These are phyloP conservation scores for Microplitis manilae DNA, from an alignment of 2,888 invertebrate genomes.

Conservation along the genomic window DNA sequence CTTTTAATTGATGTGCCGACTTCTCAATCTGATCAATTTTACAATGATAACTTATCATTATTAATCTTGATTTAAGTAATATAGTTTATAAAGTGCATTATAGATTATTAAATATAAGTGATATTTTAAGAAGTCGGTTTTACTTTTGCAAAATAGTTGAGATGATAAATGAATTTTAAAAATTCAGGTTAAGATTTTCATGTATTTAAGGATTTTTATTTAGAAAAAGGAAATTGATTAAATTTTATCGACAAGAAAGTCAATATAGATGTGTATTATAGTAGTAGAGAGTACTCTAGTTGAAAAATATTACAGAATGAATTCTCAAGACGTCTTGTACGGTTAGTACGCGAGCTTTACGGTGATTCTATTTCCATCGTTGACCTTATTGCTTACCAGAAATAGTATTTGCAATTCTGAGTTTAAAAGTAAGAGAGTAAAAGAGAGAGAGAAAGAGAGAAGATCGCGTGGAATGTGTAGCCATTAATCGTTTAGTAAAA, in stretches of 20 bases:
- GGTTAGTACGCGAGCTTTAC: not conserved
- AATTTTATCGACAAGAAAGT: constrained; percentile 10
- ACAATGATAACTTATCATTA: too few relatives aligned
- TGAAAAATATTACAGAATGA: constrained; percentile 14
- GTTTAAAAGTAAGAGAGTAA: not conserved
- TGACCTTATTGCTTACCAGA: constrained; percentile 55
- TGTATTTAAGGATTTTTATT: not conserved
- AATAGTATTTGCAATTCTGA: constrained; percentile 44
- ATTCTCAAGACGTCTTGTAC: constrained; percentile 4
- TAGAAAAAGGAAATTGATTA: not conserved
- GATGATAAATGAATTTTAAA: not conserved
- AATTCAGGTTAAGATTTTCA: not conserved
- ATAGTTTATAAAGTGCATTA: too few relatives aligned
- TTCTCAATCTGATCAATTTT: too few relatives aligned
- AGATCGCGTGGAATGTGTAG: not conserved
- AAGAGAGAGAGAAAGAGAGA: constrained; percentile 14
- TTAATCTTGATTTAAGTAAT: too few relatives aligned
- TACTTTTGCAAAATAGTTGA: too few relatives aligned
- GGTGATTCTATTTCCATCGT: constrained; percentile 50
- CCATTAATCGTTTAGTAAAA: constrained; percentile 1
- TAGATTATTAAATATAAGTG: too few relatives aligned
- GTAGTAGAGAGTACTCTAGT: not conserved
- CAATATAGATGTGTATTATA: not conserved
- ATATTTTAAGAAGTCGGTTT: too few relatives aligned
- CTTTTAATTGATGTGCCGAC: too few relatives aligned